Base-by-base conservation (phyloP, 1,140 invertebrate genomes). In the Acromyrmex echinatior region DNA sequence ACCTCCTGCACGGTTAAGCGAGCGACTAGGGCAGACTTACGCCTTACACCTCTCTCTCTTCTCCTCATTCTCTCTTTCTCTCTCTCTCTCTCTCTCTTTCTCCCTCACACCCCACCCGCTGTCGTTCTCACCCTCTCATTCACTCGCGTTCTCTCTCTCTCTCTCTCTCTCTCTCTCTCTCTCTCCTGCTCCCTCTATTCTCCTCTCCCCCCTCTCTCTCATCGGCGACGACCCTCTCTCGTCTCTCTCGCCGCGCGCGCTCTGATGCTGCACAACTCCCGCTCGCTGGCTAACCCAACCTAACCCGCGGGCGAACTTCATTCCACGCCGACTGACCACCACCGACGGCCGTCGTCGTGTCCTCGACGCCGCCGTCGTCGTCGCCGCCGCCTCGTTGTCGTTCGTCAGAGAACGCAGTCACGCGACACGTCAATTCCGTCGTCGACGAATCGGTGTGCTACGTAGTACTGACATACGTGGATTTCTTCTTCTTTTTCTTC, bases 281-380 rank as follows among this genome's bases (percentile, higher is more conserved):
- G 90, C 90, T 90, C 89, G 78, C 63, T 81, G 92, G 88, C 93
- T 91, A 92, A 94, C 93, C 94, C 93, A 95, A 93, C 93, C 94
- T 95, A 95, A 95, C 95, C 95, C 94, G 92, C 91, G 85, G 91
- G 87, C 92, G 84, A 95, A 94, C 95, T 95, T 95, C 95, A 95
- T 95, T 95, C 95, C 94, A 95, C 94, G 94, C 94, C 92, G 94
- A 95, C 95, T 95, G 95, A 95, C 95, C 95, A 95, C 94, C 94
- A 94, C 95, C 94, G 94, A 95, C 95, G 95, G 94, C 94, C 93
- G 93, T 89, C 90, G 93, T 92, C 93, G 92, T 91, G 91, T 91
- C 92, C 82, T 89, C 90, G 90, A 87, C 90, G 90, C 85, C 90
- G 87, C 58, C 82, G 76, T 53, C 84, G 84, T 60, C 80, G 86